Percentiles rank a stretch among this genome's conserved stretches.
Evolutionary conservation across 2,113 vertebrate species (phyloP).

Genomic region (Centropus bengalensis): DNA sequence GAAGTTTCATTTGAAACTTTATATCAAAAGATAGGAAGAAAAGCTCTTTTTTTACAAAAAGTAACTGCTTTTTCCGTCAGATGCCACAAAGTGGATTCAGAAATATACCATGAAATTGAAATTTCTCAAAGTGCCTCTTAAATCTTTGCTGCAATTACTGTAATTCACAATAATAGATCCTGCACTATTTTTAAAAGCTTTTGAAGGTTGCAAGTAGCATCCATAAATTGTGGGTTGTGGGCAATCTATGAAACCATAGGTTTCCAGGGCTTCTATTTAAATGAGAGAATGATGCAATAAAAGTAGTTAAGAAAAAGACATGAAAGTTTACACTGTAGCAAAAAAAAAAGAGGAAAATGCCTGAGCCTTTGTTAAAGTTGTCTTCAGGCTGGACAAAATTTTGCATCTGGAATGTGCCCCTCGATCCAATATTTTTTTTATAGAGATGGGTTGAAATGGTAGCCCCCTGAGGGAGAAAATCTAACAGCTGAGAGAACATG

Average conservation of each 20-base stretch:
- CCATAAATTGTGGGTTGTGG: slow-evolving; percentile 74
- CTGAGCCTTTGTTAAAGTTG: neutral
- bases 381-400: neutral
- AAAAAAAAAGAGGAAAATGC: neutral
- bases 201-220: slow-evolving; percentile 78
- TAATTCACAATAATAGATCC: slow-evolving; percentile 80
- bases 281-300: slow-evolving; percentile 68
- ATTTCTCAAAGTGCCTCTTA: slow-evolving; percentile 79
- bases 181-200: slow-evolving; percentile 80
- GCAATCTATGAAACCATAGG: slow-evolving; percentile 68
- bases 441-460: neutral
- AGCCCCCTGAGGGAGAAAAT: neutral
- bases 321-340: slow-evolving; percentile 15
- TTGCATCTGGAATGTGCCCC: neutral
- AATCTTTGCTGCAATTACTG: slow-evolving; percentile 79
- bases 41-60: slow-evolving; percentile 71
- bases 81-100: slow-evolving; percentile 64
- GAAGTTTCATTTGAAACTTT: slow-evolving; percentile 58
- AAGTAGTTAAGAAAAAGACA: slow-evolving; percentile 45
- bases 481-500: neutral
- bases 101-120: slow-evolving; percentile 71
- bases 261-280: slow-evolving; percentile 76
- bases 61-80: slow-evolving; percentile 20
- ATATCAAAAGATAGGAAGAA: slow-evolving; percentile 57
- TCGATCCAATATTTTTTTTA: neutral